A percentile compares a stretch with the other conserved stretches of the same genome.
Conservation (phyloP, 92 coral and sea anemone genomes). For the Virgularia gustaviana region DNA sequence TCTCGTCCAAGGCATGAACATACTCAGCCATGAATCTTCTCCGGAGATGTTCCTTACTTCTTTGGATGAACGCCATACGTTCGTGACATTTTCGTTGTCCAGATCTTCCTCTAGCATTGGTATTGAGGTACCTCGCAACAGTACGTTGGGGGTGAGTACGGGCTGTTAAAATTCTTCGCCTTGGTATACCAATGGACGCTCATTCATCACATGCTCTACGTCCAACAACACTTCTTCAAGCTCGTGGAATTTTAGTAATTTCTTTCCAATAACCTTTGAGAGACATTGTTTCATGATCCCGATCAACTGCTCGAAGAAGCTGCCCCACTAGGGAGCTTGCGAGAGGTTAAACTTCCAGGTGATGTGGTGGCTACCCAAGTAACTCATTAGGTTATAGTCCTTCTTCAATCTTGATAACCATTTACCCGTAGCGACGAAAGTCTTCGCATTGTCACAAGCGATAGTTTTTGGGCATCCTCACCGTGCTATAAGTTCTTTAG, state of each 20-base stretch:
- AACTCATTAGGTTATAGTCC: slow-evolving; percentile 26
- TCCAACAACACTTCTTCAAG: slow-evolving; percentile 8
- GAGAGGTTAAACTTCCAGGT: slow-evolving; percentile 44
- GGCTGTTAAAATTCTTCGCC: slow-evolving; percentile 2
- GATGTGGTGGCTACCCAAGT: slow-evolving; percentile 20
- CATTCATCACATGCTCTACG: slow-evolving; percentile 3
- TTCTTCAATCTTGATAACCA: slow-evolving; percentile 30
- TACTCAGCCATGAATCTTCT: slow-evolving; percentile 42
- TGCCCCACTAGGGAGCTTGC: slow-evolving; percentile 48
- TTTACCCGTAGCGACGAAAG: slow-evolving; percentile 37
- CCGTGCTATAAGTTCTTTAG: slow-evolving; percentile 54
- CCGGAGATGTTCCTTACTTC: slow-evolving; percentile 31
- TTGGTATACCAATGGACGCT: background rate
- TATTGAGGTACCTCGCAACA: background rate
- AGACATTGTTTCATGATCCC: slow-evolving; percentile 44
- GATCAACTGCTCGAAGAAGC: slow-evolving; percentile 34
- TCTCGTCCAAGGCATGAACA: slow-evolving; percentile 49
- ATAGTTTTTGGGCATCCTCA: slow-evolving; percentile 28
- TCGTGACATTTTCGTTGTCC: slow-evolving; percentile 22
- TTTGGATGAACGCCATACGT: slow-evolving; percentile 40
- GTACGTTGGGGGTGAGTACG: background rate
- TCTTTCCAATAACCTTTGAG: background rate
- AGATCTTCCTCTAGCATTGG: slow-evolving; percentile 50
- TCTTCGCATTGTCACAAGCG: slow-evolving; percentile 37
- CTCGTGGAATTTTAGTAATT: background rate